These are phyloP conservation scores for Chloropsis hardwickii DNA, from an alignment of 2,113 vertebrate genomes.

Conservation along the genomic window DNA sequence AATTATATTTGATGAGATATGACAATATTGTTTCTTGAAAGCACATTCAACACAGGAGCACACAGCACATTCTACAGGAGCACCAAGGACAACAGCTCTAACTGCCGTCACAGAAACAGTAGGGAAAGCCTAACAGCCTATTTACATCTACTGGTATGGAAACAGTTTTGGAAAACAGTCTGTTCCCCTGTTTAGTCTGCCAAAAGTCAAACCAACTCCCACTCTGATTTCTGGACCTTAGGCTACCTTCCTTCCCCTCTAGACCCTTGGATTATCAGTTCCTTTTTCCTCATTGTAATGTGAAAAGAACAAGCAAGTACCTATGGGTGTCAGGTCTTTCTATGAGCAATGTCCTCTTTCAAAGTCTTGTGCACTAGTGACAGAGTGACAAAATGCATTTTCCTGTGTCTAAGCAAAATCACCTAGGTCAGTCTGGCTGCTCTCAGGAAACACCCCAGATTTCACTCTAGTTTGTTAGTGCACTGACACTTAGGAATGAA, in stretches of 20 bases:
- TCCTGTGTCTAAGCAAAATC: neutral
- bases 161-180: neutral
- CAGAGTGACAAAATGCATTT: neutral
- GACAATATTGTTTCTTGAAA: neutral
- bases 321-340: neutral
- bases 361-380: neutral
- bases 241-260: neutral
- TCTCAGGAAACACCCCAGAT: neutral
- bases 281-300: neutral
- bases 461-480: neutral
- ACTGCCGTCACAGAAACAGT: neutral
- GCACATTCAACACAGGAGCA: too few relatives aligned
- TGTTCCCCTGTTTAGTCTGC: neutral
- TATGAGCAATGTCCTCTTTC: neutral
- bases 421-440: neutral
- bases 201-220: neutral
- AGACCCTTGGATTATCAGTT: neutral
- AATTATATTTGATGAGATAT: neutral
- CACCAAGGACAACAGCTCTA: neutral
- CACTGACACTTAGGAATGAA: neutral
- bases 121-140: neutral
- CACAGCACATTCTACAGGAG: too few relatives aligned
- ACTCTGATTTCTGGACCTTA: neutral
- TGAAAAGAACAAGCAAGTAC: neutral
- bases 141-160: neutral